A percentile compares a stretch with the other conserved stretches of the same genome.
Evolutionary conservation across 2,797 vertebrate genomes (phyloP).

Genomic region (Cuculus canorus): DNA sequence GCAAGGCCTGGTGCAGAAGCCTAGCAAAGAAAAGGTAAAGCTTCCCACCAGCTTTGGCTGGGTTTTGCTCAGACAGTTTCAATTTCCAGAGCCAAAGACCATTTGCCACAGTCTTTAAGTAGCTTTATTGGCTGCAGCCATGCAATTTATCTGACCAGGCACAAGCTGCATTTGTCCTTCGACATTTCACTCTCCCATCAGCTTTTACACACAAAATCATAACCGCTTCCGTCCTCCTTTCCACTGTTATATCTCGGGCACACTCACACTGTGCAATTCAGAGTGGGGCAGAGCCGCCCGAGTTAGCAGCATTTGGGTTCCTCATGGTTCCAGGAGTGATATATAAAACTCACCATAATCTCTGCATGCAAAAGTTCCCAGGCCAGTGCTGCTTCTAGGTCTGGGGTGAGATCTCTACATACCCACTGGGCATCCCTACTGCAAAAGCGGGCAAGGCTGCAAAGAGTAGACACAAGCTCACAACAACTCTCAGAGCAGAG

Average conservation of each 20-base stretch:
- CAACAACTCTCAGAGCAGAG: not conserved
- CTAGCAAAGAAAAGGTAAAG: not conserved
- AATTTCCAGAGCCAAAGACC: not conserved
- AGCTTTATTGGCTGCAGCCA: not conserved
- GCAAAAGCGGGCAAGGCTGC: not conserved
- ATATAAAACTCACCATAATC: not conserved
- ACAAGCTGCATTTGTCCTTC: not conserved
- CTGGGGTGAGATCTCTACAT: not conserved
- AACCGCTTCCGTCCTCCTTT: rapidly evolving
- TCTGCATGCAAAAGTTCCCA: not conserved
- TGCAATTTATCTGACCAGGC: conserved; percentile 22
- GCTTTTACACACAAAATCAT: rapidly evolving
- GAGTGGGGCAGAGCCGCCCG: not conserved
- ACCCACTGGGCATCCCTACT: not conserved
- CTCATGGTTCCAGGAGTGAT: rapidly evolving
- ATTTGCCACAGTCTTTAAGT: not conserved
- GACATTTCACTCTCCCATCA: not conserved
- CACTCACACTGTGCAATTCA: rapidly evolving
- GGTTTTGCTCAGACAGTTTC: not conserved
- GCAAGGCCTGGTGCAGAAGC: not conserved
- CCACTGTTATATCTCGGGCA: rapidly evolving
- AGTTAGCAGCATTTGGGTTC: not conserved
- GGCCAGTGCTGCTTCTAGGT: not conserved
- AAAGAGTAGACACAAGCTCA: conserved; percentile 20
- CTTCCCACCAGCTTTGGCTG: not conserved